These are phyloP conservation scores for Acanthornis magna DNA, from an alignment of 2,797 vertebrate species.

Conservation along the genomic window DNA sequence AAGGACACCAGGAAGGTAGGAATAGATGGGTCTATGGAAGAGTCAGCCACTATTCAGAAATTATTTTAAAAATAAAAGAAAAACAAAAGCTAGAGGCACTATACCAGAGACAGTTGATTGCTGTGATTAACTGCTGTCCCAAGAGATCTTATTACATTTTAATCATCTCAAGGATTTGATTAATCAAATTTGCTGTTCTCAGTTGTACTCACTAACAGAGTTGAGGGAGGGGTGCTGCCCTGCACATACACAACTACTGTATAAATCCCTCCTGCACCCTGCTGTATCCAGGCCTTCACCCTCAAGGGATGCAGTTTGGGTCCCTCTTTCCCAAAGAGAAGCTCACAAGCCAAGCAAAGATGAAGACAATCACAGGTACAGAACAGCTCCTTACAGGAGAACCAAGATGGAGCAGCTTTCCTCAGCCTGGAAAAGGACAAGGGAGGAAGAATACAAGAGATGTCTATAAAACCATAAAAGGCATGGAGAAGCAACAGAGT, in stretches of 20 bases:
- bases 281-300: background rate
- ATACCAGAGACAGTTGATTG: background rate
- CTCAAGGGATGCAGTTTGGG: background rate
- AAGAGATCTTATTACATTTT: background rate
- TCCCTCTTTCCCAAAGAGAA: background rate
- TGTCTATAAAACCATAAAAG: background rate
- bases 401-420: background rate
- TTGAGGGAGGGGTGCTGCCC: background rate
- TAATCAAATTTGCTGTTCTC: background rate
- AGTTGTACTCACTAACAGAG: background rate
- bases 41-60: background rate
- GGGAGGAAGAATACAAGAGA: background rate
- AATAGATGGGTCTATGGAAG: background rate
- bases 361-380: background rate
- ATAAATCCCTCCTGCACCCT: background rate
- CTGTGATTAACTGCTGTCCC: background rate
- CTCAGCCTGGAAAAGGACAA: background rate
- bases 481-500: background rate
- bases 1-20: background rate
- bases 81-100: background rate
- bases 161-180: background rate
- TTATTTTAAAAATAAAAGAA: background rate
- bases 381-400: background rate
- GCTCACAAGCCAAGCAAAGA: background rate
- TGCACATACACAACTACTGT: background rate